Conservation (phyloP, 2,113 vertebrate species). For the Xiphophorus maculatus region DNA sequence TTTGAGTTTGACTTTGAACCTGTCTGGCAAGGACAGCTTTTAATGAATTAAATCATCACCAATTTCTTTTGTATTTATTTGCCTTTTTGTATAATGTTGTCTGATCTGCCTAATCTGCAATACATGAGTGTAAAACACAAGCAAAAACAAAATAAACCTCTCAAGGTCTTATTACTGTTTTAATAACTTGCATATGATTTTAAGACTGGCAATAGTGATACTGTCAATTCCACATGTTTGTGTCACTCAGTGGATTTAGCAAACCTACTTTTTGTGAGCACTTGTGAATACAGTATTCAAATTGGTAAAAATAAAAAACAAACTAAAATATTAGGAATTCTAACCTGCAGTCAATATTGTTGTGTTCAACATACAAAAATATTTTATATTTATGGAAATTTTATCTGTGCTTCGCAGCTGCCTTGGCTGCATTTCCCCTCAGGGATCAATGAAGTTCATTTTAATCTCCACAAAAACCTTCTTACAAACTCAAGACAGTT, state of each 20-base stretch:
- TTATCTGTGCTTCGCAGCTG: conserved; percentile 62
- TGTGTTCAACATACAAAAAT: conserved; percentile 41
- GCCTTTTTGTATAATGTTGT: too few relatives aligned
- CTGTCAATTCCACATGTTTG: neutral
- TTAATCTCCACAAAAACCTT: conserved; percentile 58
- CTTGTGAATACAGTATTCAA: conserved; percentile 18
- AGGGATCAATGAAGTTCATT: conserved; percentile 56
- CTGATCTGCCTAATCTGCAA: too few relatives aligned
- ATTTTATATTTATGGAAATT: conserved; percentile 52
- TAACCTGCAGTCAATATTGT: conserved; percentile 11
- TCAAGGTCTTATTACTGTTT: neutral
- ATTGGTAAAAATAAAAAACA: conserved; percentile 18
- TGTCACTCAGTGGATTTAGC: neutral
- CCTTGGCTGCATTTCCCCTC: conserved; percentile 44
- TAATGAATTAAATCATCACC: too few relatives aligned
- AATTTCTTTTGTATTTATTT: too few relatives aligned
- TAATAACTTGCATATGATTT: neutral
- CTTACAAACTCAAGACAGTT: conserved; percentile 47
- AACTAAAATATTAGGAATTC: neutral
- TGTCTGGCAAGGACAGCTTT: too few relatives aligned
- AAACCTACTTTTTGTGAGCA: conserved; percentile 13
- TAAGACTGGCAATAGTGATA: neutral
- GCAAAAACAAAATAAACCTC: neutral
- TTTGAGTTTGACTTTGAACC: too few relatives aligned
- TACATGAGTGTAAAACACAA: neutral